Evolutionary conservation across 2,797 vertebrate species (phyloP).

Genomic region (Pipistrellus pygmaeus): DNA sequence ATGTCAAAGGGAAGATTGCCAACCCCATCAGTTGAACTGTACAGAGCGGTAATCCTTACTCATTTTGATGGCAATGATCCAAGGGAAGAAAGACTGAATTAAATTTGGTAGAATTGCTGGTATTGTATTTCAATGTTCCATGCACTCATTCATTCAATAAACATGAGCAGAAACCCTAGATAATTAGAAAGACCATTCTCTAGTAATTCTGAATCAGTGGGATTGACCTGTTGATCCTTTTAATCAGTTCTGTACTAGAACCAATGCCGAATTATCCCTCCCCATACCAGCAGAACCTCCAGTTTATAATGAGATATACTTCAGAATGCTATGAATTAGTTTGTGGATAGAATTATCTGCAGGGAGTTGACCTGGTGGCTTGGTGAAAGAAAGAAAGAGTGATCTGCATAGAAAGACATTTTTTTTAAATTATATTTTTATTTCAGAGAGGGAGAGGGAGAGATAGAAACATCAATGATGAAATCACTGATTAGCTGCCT

Average conservation of each 20-base stretch:
- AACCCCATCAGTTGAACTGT: not conserved
- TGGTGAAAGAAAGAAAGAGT: not conserved
- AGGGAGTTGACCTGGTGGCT: not conserved
- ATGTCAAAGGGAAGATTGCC: not conserved
- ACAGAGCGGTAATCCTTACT: not conserved
- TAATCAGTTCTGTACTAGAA: not conserved
- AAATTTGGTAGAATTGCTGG: not conserved
- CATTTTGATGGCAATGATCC: not conserved
- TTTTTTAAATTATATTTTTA: not conserved
- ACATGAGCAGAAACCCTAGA: not conserved
- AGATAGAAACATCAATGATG: too few species aligned
- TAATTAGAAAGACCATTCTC: not conserved
- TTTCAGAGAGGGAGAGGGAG: too few species aligned
- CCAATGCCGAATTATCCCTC: fast-evolving
- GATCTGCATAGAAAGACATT: not conserved
- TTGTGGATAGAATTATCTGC: not conserved
- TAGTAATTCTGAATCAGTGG: not conserved
- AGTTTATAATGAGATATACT: not conserved
- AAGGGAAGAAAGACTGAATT: not conserved
- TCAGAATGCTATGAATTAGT: not conserved
- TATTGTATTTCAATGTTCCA: not conserved
- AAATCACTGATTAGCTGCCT: too few species aligned
- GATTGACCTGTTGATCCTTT: not conserved
- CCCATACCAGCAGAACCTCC: not conserved
- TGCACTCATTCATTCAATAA: not conserved